These are phyloP conservation scores for Diaperis boleti DNA, from an alignment of 2,888 invertebrate species.

Conservation along the genomic window DNA sequence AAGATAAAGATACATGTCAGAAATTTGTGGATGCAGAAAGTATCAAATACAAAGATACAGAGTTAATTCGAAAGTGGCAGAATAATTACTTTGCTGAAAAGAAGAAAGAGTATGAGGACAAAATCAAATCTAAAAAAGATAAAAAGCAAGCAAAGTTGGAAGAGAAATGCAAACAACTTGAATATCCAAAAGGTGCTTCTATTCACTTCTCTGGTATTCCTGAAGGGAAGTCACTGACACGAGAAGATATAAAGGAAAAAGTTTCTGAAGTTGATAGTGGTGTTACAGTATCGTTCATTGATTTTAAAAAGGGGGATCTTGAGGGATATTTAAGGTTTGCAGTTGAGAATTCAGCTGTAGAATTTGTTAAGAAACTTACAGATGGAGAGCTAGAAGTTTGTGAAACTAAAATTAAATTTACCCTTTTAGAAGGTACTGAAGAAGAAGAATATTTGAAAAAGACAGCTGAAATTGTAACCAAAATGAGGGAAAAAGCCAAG, in stretches of 20 bases:
- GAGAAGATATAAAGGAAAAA: slow-evolving; percentile 82
- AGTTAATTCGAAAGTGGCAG: slow-evolving; percentile 78
- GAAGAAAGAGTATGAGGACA: slow-evolving; percentile 74
- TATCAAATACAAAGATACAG: slow-evolving; percentile 75
- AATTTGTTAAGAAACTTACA: slow-evolving; percentile 73
- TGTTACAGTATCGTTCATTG: slow-evolving; percentile 78
- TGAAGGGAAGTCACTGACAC: slow-evolving; percentile 69
- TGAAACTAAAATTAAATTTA: slow-evolving; percentile 67
- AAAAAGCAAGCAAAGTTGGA: slow-evolving; percentile 68
- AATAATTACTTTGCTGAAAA: slow-evolving; percentile 76
- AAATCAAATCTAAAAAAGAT: slow-evolving; percentile 68
- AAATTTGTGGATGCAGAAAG: slow-evolving; percentile 78
- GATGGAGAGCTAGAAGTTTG: slow-evolving; percentile 67
- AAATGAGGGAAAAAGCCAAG: slow-evolving; percentile 67
- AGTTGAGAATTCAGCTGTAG: slow-evolving; percentile 77
- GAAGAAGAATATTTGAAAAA: slow-evolving; percentile 76
- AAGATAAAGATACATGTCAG: slow-evolving; percentile 83
- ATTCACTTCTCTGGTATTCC: slow-evolving; percentile 76
- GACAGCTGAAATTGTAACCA: slow-evolving; percentile 71
- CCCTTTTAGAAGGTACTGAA: slow-evolving; percentile 77
- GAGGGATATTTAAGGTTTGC: slow-evolving; percentile 80
- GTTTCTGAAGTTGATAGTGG: slow-evolving; percentile 73
- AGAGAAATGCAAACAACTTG: slow-evolving; percentile 62
- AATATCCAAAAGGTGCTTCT: slow-evolving; percentile 80
- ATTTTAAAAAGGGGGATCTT: slow-evolving; percentile 79